Evolutionary conservation across 2,888 invertebrate genomes (phyloP).

Genomic region (Polia nebulosa): DNA sequence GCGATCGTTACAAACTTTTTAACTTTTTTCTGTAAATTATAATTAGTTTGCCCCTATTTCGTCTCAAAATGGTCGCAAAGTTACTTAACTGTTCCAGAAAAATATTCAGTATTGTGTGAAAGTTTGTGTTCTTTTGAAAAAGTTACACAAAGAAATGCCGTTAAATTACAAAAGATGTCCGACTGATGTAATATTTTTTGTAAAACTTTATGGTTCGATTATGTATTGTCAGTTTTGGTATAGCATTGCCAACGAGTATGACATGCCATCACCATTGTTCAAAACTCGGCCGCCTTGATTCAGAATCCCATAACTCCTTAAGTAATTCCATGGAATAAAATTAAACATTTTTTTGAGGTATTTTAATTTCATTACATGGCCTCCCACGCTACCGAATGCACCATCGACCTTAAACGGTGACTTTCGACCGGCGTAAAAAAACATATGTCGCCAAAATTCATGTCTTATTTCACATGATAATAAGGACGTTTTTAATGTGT

Average conservation of each 20-base stretch:
- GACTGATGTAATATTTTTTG: slow-evolving; percentile 20
- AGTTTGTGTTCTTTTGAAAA: slow-evolving; percentile 18
- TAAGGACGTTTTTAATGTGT: slow-evolving; percentile 49
- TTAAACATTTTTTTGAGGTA: slow-evolving; percentile 56
- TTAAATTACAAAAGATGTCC: neutral
- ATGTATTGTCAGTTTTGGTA: slow-evolving; percentile 32
- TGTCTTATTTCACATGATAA: slow-evolving; percentile 42
- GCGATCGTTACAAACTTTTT: neutral
- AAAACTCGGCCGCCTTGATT: slow-evolving; percentile 67
- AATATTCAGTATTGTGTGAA: slow-evolving; percentile 37
- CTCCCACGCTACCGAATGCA: slow-evolving; percentile 68
- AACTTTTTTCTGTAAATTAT: slow-evolving; percentile 5
- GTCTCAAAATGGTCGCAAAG: slow-evolving; percentile 11
- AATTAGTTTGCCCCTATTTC: slow-evolving; percentile 13
- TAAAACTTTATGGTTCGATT: slow-evolving; percentile 12
- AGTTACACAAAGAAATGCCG: slow-evolving; percentile 4
- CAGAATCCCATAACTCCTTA: slow-evolving; percentile 65
- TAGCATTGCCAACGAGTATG: slow-evolving; percentile 42
- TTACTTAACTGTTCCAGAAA: neutral
- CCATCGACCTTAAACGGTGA: slow-evolving; percentile 65
- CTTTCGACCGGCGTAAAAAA: slow-evolving; percentile 52
- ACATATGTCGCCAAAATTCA: slow-evolving; percentile 19
- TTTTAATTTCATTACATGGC: slow-evolving; percentile 68
- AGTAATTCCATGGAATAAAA: slow-evolving; percentile 63
- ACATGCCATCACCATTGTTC: slow-evolving; percentile 60